Base-by-base conservation (phyloP, 92 coral and sea anemone genomes). In the Phenganax stokvisi region DNA sequence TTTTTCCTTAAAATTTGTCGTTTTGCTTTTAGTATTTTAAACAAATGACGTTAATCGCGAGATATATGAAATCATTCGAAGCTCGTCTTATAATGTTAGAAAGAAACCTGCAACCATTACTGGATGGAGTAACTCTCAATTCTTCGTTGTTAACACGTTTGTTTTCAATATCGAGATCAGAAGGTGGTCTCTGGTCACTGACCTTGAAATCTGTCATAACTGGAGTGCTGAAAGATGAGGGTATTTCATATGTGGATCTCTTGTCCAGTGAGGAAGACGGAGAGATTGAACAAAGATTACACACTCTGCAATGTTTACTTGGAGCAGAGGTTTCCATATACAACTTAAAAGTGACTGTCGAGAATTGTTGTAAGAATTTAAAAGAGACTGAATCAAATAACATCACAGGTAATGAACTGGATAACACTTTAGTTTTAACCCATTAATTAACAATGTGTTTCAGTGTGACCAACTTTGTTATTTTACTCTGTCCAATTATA, bases 131-230 rank as follows among this genome's bases (percentile, higher is more conserved):
- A 20, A n/a, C 83, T 10, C 10, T 7, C 0, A 52, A 16, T 0
- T 29, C 54, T 53, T 56, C 51, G 10, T 9, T 79, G 3, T 53
- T 63, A 54, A 11, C 12, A 8, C 72, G 60, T 37, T 79, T 79
- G 44, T 52, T 63, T 30, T 30, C 67, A 54, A 63, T 30, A 51
- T 79, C 83, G 44, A 67, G 53, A 16, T 52, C 51, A 6, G 61
- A 62, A 63, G 83, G 61, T 53, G 83, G 83, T 54, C 56, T 79
- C 28, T 79, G 83, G 83, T 79, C 83, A 13, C 29, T 64, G 27
- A 52, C 83, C 6, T 64, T 79, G 74, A 79, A 79, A 56, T 63
- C 83, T 9, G 59, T 65, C 0, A 63, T 79, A 6, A 27, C 56
- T 56, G 81, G 54, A 7, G 31, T 28, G 37, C 3, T 12, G 11